A percentile compares a stretch with the other conserved stretches of the same genome.
Evolutionary conservation across 1,140 invertebrate genomes (phyloP).

Genomic region (Caligus rogercresseyi): DNA sequence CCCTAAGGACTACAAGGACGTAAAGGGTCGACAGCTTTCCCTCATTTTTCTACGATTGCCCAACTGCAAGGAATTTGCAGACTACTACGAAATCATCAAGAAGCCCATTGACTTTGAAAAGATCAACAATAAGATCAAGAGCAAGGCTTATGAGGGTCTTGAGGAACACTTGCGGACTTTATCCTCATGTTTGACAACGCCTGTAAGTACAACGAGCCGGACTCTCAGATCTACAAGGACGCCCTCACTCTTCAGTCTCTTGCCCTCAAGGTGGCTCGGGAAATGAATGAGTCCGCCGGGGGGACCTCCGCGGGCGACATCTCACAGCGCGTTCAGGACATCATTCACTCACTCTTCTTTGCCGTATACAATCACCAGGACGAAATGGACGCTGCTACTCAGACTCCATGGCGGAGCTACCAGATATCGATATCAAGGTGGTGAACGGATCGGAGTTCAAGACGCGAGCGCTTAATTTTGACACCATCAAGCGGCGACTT

Average conservation of each 20-base stretch:
- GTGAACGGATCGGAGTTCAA: conserved; percentile 34
- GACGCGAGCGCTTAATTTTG: conserved; percentile 55
- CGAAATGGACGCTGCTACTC: conserved; percentile 88
- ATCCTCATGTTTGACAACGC: conserved; percentile 97
- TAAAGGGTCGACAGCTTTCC: conserved; percentile 65
- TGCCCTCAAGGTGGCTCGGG: conserved; percentile 74
- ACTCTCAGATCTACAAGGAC: conserved; percentile 97
- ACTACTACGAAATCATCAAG: conserved; percentile 59
- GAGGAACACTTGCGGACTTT: conserved; percentile 85
- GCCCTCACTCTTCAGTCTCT: conserved; percentile 78
- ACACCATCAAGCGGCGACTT: conserved; percentile 61
- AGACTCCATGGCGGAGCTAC: conserved; percentile 83
- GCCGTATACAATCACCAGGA: conserved; percentile 89
- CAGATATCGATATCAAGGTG: conserved; percentile 41
- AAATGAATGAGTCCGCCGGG: conserved; percentile 62
- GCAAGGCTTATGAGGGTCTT: conserved; percentile 53
- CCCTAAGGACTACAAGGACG: conserved; percentile 38
- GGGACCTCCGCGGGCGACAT: conserved; percentile 43
- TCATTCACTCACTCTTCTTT: conserved; percentile 78
- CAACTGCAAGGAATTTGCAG: conserved; percentile 21
- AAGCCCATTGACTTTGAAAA: conserved; percentile 92
- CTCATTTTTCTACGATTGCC: conserved; percentile 79
- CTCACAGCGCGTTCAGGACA: conserved; percentile 63
- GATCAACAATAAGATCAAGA: conserved; percentile 71
- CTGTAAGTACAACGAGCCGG: conserved; percentile 97